These are phyloP conservation scores for Cosmopolites sordidus DNA, from an alignment of 2,888 invertebrate species.

Conservation along the genomic window DNA sequence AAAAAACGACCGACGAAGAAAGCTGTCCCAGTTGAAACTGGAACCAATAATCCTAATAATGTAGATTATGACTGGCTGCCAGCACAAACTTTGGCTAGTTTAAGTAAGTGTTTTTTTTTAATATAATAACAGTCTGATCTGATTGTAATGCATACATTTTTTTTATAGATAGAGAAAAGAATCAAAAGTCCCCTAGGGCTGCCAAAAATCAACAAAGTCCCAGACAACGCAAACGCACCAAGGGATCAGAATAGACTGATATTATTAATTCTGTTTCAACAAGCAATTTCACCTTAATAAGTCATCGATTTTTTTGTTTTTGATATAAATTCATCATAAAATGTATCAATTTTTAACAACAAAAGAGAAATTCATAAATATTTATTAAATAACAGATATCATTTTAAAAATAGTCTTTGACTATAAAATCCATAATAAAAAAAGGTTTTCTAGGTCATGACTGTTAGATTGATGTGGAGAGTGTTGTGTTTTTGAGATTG, in stretches of 20 bases:
- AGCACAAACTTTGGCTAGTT: conserved; percentile 76
- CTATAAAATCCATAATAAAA: too few relatives aligned
- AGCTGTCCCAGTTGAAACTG: conserved; percentile 73
- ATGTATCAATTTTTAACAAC: too few relatives aligned
- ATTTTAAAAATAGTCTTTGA: too few relatives aligned
- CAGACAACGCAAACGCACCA: conserved; percentile 60
- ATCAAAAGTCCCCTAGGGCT: conserved; percentile 39
- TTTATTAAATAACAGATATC: too few relatives aligned
- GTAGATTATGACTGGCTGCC: conserved; percentile 99
- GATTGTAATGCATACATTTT: too few relatives aligned
- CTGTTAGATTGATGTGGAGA: too few relatives aligned
- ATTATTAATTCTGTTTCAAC: background rate
- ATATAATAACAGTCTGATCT: background rate
- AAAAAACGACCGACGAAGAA: conserved; percentile 61
- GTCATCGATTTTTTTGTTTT: too few relatives aligned
- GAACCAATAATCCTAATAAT: conserved; percentile 82
- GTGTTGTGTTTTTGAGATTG: background rate
- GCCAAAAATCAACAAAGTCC: conserved; percentile 58
- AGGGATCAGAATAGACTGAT: background rate
- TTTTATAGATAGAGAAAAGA: conserved; percentile 42
- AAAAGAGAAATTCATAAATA: too few relatives aligned
- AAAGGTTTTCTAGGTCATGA: too few relatives aligned
- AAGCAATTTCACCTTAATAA: too few relatives aligned
- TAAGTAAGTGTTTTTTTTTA: conserved; percentile 62
- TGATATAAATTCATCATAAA: too few relatives aligned